phyloP scores from a whole-genome alignment of 2,888 invertebrate species.

The Abrostola tripartita region DNA sequence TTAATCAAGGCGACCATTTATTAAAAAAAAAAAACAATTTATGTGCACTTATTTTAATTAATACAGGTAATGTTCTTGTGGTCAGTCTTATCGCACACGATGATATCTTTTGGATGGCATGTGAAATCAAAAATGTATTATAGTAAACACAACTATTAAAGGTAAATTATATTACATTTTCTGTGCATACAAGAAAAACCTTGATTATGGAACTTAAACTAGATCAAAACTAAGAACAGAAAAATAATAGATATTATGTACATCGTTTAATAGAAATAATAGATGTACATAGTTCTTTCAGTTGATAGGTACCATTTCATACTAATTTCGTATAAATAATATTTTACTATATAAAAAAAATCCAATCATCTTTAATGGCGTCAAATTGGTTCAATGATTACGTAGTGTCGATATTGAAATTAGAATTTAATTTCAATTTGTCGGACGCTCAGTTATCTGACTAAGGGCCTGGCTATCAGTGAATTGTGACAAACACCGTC shows the following conservation, averaged over 20 bases:
- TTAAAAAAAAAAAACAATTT: neutral
- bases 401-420: slow-evolving; percentile 25
- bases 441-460: slow-evolving; percentile 28
- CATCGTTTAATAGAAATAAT: too few relatives aligned
- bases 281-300: too few relatives aligned
- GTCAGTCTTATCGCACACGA: neutral
- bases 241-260: too few relatives aligned
- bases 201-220: neutral
- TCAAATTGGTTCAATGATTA: neutral
- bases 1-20: too few relatives aligned
- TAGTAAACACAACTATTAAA: too few relatives aligned
- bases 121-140: too few relatives aligned
- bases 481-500: slow-evolving; percentile 64
- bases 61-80: neutral
- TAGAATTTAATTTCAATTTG: slow-evolving; percentile 26
- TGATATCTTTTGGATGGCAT: neutral
- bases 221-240: neutral
- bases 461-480: slow-evolving; percentile 47
- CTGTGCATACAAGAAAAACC: too few relatives aligned
- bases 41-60: neutral
- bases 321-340: too few relatives aligned
- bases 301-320: too few relatives aligned
- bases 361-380: neutral
- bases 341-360: too few relatives aligned
- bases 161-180: too few relatives aligned